Conservation (phyloP, 2,888 invertebrate species). For the Cosmia trapezina region DNA sequence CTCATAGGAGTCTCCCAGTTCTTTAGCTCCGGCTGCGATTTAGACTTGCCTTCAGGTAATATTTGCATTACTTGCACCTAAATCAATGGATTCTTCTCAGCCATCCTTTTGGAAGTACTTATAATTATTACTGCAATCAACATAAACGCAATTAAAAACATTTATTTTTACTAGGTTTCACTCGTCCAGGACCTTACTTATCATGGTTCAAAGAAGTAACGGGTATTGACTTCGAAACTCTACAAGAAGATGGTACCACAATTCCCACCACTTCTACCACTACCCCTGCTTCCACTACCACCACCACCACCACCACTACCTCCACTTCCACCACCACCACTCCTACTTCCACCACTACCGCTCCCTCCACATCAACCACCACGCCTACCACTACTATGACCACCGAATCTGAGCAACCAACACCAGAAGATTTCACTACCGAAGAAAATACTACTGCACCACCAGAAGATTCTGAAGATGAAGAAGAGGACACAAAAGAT, state of each 20-base stretch:
- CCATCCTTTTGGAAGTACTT: neutral
- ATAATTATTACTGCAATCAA: neutral
- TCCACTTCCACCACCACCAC: no score
- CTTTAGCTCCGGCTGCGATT: neutral
- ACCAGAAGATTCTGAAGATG: conserved; percentile 55
- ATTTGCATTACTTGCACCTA: no score
- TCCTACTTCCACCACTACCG: no score
- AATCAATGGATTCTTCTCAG: neutral
- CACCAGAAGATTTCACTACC: neutral
- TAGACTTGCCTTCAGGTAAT: conserved; percentile 79
- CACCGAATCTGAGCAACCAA: neutral
- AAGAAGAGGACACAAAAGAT: neutral
- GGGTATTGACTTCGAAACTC: conserved; percentile 81
- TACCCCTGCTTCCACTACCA: neutral
- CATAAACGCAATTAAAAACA: neutral
- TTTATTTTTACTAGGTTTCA: conserved; percentile 75
- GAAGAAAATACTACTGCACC: neutral
- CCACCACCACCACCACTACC: no score
- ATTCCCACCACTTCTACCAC: neutral
- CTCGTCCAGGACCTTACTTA: conserved; percentile 82
- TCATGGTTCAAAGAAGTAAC: conserved; percentile 78
- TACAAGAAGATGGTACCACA: conserved; percentile 67
- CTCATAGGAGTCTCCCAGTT: conserved; percentile 80
- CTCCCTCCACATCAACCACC: neutral
- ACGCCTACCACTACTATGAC: neutral